Conservation (phyloP, 2,888 invertebrate genomes). For the Hemaris fuciformis region DNA sequence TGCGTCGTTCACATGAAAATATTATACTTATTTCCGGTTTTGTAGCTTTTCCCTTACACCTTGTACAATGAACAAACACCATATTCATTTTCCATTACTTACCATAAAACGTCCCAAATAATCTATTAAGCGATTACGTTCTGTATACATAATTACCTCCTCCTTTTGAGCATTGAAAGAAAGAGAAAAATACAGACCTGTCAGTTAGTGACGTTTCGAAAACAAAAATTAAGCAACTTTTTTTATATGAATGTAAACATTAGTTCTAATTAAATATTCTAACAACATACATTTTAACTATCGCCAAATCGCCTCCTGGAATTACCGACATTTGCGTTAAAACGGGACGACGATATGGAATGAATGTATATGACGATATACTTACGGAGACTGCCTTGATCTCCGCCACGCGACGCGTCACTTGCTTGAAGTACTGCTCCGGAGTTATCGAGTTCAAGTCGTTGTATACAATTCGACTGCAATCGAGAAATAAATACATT, state of each 20-base stretch:
- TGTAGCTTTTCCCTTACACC: no score
- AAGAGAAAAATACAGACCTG: conserved; percentile 72
- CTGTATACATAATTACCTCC: conserved; percentile 73
- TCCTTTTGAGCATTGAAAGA: conserved; percentile 76
- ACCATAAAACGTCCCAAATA: conserved; percentile 61
- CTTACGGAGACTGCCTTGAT: conserved; percentile 94
- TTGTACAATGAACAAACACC: conserved; percentile 66
- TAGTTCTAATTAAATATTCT: conserved; percentile 29
- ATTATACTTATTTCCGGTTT: no score
- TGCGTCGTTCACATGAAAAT: no score
- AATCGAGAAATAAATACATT: conserved; percentile 30
- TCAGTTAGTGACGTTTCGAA: conserved; percentile 75
- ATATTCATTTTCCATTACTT: conserved; percentile 62
- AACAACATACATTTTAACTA: conserved; percentile 51
- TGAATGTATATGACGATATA: conserved; percentile 41
- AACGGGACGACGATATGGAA: conserved; percentile 32
- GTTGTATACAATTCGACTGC: conserved; percentile 92
- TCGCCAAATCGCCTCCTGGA: conserved; percentile 51
- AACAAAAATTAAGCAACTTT: conserved; percentile 30
- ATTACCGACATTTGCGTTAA: conserved; percentile 33
- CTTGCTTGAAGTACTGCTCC: conserved; percentile 97
- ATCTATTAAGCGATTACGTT: conserved; percentile 59
- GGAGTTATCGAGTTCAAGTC: conserved; percentile 96
- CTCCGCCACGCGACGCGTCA: conserved; percentile 92
- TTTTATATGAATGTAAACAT: conserved; percentile 20